Base-by-base conservation (phyloP, 2,113 vertebrate genomes). In the Sinocyclocheilus maitianheensis region DNA sequence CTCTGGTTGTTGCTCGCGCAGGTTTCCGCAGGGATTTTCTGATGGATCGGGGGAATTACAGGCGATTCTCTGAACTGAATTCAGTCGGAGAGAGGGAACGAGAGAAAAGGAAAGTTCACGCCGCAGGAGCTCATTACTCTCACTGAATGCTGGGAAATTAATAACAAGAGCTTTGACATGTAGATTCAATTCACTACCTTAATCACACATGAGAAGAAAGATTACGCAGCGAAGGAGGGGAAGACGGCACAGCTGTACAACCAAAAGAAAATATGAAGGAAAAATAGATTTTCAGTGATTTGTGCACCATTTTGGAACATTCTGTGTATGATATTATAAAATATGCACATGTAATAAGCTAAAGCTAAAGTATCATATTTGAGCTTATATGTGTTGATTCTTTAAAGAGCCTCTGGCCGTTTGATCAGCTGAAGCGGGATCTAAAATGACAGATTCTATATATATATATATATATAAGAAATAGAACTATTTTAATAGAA, bases 111-210 rank as follows among this genome's bases (percentile, higher is more conserved):
- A 71, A 9, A 71, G 34, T 71, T 71, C 34, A 10, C 67, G 18
- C 69, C 1, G 8, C 18, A 72, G 34, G 34, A 72, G 34, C 69
- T 72, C 34, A 40, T 72, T 72, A 40, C 9, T 40, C 69, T 72
- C 20, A 40, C 69, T 72, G 34, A 72, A 40, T 72, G 34, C 69
- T 72, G 69, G 18, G 69, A 72, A 40, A 22, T 72, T 40, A 72
- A 72, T 40, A 40, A 72, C 9, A 2, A 71, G 69, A 72, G 69
- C 69, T 72, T 72, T 72, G 69, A 72, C 34, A 72, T 72, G 69
- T 40, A 40, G 69, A 72, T 22, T 20, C 69, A 40, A 37, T 22
- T 72, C 69, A 72, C 18, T 40, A 8, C 22, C 37, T 22, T 72
- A 72, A 72, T 22, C 34, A 37, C 69, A 72, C 8, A 22, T 71